phyloP scores from a whole-genome alignment of 2,888 invertebrate species.

The Oasisia sp. region DNA sequence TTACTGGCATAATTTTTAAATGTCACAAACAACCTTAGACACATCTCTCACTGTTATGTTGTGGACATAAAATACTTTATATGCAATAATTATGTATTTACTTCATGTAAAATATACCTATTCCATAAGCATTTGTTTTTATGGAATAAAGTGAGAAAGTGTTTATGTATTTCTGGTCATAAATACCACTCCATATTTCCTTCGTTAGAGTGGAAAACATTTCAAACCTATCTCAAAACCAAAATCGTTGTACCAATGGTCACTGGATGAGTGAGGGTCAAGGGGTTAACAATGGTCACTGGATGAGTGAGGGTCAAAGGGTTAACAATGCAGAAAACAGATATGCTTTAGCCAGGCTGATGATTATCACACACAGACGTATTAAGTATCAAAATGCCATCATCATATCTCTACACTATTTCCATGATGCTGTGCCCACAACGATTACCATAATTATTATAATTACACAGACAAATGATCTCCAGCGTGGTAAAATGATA shows the following conservation, averaged over 20 bases:
- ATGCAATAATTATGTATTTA: background rate
- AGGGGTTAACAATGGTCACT: background rate
- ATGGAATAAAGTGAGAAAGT: background rate
- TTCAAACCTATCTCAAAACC: background rate
- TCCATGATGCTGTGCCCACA: background rate
- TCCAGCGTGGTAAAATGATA: background rate
- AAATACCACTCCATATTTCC: background rate
- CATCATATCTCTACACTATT: background rate
- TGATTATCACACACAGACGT: background rate
- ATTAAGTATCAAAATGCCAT: constrained; percentile 3
- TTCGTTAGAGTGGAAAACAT: background rate
- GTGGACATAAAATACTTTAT: background rate
- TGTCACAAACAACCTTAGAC: background rate
- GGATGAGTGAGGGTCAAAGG: background rate
- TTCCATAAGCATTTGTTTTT: background rate
- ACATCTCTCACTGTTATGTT: background rate
- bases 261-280: background rate
- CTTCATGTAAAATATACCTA: background rate
- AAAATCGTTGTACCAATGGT: background rate
- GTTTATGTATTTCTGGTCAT: background rate
- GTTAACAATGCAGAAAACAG: background rate
- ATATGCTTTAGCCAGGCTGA: background rate
- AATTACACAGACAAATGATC: background rate
- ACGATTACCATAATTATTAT: constrained; percentile 2
- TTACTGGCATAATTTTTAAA: background rate